Evolutionary conservation across 2,888 invertebrate species (phyloP).

Genomic region (Caenorhabditis imperialis): DNA sequence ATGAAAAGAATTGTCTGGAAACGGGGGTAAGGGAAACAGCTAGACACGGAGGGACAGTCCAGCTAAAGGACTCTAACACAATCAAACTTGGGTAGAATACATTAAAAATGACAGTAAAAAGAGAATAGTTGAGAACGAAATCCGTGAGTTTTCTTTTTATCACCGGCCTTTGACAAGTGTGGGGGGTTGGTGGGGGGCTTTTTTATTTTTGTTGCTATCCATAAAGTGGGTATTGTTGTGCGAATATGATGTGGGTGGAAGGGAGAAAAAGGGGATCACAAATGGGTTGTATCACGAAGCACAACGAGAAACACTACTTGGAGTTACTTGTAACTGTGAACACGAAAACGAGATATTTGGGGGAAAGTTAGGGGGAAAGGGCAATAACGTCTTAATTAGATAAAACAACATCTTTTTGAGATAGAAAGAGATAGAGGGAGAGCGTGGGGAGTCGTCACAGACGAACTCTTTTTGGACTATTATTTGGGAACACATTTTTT

Average conservation of each 20-base stretch:
- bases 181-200: slow-evolving; percentile 37
- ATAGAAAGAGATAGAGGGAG: slow-evolving; percentile 2
- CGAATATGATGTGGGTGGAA: slow-evolving; percentile 21
- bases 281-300: slow-evolving; percentile 29
- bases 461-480: slow-evolving; percentile 29
- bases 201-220: slow-evolving; percentile 47
- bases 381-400: not conserved
- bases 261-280: slow-evolving; percentile 32
- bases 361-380: not conserved
- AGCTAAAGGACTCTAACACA: slow-evolving; percentile 32
- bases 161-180: slow-evolving; percentile 55
- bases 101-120: slow-evolving; percentile 4
- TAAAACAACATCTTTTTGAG: slow-evolving; percentile 7
- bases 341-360: slow-evolving; percentile 41
- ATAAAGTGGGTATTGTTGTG: slow-evolving; percentile 42
- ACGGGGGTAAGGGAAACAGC: slow-evolving; percentile 15
- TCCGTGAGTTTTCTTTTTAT: slow-evolving; percentile 58
- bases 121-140: slow-evolving; percentile 22
- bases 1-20: slow-evolving; percentile 12
- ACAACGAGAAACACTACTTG: slow-evolving; percentile 22
- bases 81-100: not conserved
- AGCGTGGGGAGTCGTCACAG: slow-evolving; percentile 4
- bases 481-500: slow-evolving; percentile 35
- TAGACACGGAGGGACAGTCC: slow-evolving; percentile 33
- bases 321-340: slow-evolving; percentile 31